A percentile compares a stretch with the other conserved stretches of the same genome.
These are phyloP conservation scores for Spinus olivaceus DNA, from an alignment of 2,797 vertebrate genomes.

Conservation along the genomic window DNA sequence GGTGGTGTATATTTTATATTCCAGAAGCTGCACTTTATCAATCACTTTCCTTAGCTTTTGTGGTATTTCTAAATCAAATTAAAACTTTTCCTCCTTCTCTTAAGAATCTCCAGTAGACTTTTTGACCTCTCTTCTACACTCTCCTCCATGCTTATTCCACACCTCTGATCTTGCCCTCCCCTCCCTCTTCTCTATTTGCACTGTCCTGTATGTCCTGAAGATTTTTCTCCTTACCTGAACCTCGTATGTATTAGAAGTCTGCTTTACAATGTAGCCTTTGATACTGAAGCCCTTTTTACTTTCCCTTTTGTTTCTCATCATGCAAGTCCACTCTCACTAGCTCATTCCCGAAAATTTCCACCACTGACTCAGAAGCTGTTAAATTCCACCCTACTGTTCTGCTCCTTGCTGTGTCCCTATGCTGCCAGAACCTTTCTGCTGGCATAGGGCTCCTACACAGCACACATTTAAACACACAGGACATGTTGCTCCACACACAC, in stretches of 20 bases:
- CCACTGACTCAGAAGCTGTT: not conserved
- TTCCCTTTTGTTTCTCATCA: not conserved
- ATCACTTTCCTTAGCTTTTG: not conserved
- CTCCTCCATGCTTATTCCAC: not conserved
- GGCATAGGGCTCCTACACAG: not conserved
- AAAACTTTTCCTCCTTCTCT: not conserved
- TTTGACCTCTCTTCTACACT: not conserved
- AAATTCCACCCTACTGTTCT: not conserved
- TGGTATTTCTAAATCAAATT: not conserved
- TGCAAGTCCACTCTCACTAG: not conserved
- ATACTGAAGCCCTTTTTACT: not conserved
- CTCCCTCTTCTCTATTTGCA: not conserved
- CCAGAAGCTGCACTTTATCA: not conserved
- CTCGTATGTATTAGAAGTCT: not conserved
- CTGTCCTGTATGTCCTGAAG: not conserved
- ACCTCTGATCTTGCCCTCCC: not conserved
- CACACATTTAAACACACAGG: not conserved
- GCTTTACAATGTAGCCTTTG: not conserved
- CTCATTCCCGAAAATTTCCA: not conserved
- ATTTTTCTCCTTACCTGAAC: not conserved
- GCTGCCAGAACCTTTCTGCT: not conserved
- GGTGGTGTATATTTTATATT: not conserved
- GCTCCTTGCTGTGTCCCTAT: not conserved
- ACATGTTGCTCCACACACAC: not conserved
- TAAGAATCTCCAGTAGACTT: not conserved